Evolutionary conservation across 2,797 vertebrate genomes (phyloP).

Genomic region (Centroberyx gerrardi): DNA sequence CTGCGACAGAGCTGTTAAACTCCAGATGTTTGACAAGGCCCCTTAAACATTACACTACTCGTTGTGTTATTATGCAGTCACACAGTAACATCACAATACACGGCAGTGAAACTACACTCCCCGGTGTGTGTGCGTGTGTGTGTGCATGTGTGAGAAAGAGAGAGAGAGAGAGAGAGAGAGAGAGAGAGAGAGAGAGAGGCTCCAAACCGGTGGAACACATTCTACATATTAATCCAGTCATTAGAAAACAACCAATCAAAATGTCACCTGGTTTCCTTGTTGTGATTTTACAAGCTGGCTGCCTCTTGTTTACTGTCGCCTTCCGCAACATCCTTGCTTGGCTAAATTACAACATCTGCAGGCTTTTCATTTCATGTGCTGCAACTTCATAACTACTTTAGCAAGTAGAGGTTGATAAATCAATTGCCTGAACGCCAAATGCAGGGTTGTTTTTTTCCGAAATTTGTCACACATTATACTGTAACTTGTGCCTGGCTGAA

Average conservation of each 20-base stretch:
- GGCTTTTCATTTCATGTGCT: conserved; percentile 81
- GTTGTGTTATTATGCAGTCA: conserved; percentile 72
- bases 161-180: conserved; percentile 2
- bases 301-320: conserved; percentile 83
- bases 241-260: conserved; percentile 89
- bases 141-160: conserved; percentile 15
- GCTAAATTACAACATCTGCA: conserved; percentile 87
- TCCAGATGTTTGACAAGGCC: conserved; percentile 95
- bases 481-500: conserved; percentile 23
- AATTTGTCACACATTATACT: conserved; percentile 30
- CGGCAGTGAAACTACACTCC: conserved; percentile 43
- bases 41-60: conserved; percentile 83
- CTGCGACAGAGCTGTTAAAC: conserved; percentile 97
- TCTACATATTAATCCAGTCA: conserved; percentile 86
- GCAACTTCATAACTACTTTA: conserved; percentile 81
- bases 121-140: conserved; percentile 18
- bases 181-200: conserved; percentile 21
- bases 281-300: conserved; percentile 85
- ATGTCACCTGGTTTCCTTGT: conserved; percentile 82
- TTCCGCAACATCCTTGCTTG: conserved; percentile 80
- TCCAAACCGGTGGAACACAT: conserved; percentile 72
- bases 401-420: conserved; percentile 79
- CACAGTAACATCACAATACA: conserved; percentile 66
- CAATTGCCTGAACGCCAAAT: conserved; percentile 56
- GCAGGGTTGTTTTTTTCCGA: neutral